These are phyloP conservation scores for Mormyrops boulengeri DNA, from an alignment of 2,797 vertebrate genomes.

Conservation along the genomic window DNA sequence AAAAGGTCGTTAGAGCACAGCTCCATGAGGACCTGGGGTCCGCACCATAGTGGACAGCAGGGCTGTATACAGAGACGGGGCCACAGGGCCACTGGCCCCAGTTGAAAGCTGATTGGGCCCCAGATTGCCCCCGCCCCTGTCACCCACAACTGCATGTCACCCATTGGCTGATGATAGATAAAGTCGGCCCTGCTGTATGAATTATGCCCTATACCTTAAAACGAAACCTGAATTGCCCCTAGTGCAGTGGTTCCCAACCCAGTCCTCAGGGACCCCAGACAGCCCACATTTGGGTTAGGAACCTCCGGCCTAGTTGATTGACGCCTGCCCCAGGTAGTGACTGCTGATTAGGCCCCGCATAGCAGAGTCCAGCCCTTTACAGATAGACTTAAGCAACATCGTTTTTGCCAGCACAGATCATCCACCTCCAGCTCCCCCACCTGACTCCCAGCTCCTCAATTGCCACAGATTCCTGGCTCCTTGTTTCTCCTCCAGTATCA, in stretches of 20 bases:
- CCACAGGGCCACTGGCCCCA: neutral
- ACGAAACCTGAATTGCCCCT: neutral
- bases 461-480: neutral
- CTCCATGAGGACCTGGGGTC: neutral
- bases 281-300: too few species aligned
- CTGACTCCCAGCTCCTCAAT: neutral
- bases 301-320: too few species aligned
- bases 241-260: neutral
- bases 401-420: neutral
- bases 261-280: too few species aligned
- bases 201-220: neutral
- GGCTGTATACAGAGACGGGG: neutral
- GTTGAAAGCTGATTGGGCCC: neutral
- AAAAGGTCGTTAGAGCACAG: neutral
- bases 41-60: neutral
- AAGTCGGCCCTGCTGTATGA: neutral
- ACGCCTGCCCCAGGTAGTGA: neutral
- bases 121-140: neutral
- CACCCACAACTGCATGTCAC: neutral
- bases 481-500: neutral
- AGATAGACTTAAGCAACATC: neutral
- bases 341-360: neutral
- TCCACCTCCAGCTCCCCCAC: neutral
- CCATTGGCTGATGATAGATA: neutral
- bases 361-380: neutral